Base-by-base conservation (phyloP, 1,140 invertebrate genomes). In the Popillia japonica region DNA sequence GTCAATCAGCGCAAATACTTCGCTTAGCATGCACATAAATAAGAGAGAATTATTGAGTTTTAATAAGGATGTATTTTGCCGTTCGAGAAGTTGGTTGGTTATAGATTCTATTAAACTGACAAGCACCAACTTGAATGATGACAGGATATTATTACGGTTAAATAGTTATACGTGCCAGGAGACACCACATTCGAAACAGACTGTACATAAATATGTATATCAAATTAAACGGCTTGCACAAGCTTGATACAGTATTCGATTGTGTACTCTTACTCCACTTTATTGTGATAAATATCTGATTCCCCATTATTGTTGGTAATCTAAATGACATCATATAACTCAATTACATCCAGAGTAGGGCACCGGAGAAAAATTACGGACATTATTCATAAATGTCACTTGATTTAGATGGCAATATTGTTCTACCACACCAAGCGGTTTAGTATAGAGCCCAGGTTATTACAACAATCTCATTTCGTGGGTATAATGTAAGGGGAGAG, bases 341-440 rank as follows among this genome's bases (percentile, higher is more conserved):
- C 61, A 68, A 68, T 68, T 68, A 68, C 61, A 27, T 68, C 22
- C 61, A 14, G 61, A 34, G 22, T 34, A 34, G 61, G 61, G 9
- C 22, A 1, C 6, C 6, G 22, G 61, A 68, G 61, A 68, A 68
- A 68, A 68, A 68, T 68, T 68, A 68, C 61, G 10, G 22, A 68
- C 61, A 68, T 68, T 68, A 68, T 68, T 68, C 61, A 68, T 68
- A 68, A 68, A 68, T 68, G 61, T 68, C 61, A 68, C 61, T 27
- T 68, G 27, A 68, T 68, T 68, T 68, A 68, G 61, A 68, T 68
- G 61, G 61, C 61, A 68, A 68, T 68, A 68, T 68, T 68, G 61
- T 68, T 68, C 61, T 68, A 68, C 61, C 17, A 68, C 22, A 68
- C 22, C 22, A 34, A 34, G 61, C 22, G 61, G 22, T 23, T 68